phyloP scores from a whole-genome alignment of 2,113 vertebrate genomes.

The Nothoprocta perdicaria region DNA sequence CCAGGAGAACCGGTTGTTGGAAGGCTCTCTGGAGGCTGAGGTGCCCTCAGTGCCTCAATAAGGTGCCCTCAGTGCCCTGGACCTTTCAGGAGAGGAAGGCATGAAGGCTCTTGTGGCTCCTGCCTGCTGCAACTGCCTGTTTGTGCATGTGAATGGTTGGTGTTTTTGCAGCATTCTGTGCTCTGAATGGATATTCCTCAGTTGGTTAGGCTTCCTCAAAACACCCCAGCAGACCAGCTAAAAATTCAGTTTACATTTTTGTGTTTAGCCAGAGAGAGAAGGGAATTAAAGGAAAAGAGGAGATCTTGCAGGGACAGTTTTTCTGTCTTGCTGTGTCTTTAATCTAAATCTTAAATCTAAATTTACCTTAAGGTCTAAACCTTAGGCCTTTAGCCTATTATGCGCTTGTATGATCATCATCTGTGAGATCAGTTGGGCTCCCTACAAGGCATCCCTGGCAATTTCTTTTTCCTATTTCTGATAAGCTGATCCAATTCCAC shows the following conservation, averaged over 20 bases:
- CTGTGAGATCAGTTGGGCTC: not conserved
- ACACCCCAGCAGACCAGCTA: accelerated
- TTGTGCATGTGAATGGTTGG: not conserved
- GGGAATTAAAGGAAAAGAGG: not conserved
- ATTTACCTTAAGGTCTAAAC: not conserved
- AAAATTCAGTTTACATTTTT: not conserved
- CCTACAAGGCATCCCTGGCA: not conserved
- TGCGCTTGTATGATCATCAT: not conserved
- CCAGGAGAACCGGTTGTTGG: accelerated
- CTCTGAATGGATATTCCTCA: not conserved
- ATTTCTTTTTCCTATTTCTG: not conserved
- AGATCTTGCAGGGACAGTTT: not conserved
- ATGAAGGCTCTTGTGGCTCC: not conserved
- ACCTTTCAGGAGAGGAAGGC: not conserved
- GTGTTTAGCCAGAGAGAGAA: not conserved
- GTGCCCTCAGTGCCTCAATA: not conserved
- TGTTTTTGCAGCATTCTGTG: not conserved
- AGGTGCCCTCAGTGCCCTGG: not conserved
- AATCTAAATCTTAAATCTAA: not conserved
- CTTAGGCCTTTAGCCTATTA: not conserved
- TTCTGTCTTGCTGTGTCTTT: not conserved
- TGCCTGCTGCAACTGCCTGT: accelerated
- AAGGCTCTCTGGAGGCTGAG: not conserved
- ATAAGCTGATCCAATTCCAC: not conserved
- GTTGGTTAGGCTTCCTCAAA: not conserved